Percentiles rank a stretch among this genome's conserved stretches.
Conservation (phyloP, 2,888 invertebrate genomes). For the Syrista parreyssii region DNA sequence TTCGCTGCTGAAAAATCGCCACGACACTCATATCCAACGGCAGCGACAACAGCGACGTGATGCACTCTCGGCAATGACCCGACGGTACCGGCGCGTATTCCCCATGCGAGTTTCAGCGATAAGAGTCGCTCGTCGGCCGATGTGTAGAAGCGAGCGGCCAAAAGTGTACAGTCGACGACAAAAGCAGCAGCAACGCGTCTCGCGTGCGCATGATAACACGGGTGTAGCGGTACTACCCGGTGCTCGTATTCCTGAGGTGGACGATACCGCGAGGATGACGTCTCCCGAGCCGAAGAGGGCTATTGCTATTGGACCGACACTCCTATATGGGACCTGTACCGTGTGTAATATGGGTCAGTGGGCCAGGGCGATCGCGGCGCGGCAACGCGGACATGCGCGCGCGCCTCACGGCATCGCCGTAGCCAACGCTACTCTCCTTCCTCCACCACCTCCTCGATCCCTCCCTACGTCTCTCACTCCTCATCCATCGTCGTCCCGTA, state of each 20-base stretch:
- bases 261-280: not conserved
- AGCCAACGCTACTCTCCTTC: not conserved
- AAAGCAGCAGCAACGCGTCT: not conserved
- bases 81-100: not conserved
- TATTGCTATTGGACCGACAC: slow-evolving; percentile 32
- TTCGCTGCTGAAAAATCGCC: not conserved
- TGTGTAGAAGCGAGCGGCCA: not conserved
- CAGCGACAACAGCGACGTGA: not conserved
- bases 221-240: not conserved
- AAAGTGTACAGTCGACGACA: not conserved
- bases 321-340: slow-evolving; percentile 62
- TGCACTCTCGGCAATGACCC: not conserved
- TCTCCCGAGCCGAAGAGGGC: not conserved
- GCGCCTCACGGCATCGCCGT: slow-evolving; percentile 3
- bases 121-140: not conserved
- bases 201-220: not conserved
- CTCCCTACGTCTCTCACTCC: not conserved
- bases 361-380: slow-evolving; percentile 64
- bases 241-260: not conserved
- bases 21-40: not conserved
- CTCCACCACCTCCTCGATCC: not conserved
- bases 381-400: slow-evolving; percentile 60
- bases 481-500: not conserved
- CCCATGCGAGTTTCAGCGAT: not conserved
- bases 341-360: slow-evolving; percentile 64